Evolutionary conservation across 2,113 vertebrate genomes (phyloP).

Genomic region (Mustela nigripes): DNA sequence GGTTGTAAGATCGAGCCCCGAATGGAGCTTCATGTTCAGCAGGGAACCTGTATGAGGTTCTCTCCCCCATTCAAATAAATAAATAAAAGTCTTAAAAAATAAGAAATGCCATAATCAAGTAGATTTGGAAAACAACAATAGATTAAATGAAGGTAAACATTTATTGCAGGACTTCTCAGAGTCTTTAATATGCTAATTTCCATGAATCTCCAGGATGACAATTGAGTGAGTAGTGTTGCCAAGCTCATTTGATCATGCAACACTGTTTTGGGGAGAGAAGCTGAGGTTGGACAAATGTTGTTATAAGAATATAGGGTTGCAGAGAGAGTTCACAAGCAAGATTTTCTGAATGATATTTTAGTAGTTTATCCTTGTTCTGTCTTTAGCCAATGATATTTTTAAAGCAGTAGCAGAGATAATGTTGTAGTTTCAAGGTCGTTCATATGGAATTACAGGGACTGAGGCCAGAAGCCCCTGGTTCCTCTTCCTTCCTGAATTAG

Average conservation of each 20-base stretch:
- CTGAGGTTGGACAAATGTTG: not conserved
- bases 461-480: not conserved
- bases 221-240: not conserved
- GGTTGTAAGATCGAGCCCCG: not conserved
- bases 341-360: conserved; percentile 15
- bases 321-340: not conserved
- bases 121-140: not conserved
- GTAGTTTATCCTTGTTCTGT: conserved; percentile 9
- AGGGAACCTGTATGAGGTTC: not conserved
- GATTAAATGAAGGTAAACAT: conserved; percentile 36
- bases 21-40: not conserved
- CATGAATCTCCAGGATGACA: not conserved
- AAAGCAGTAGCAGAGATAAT: conserved; percentile 43
- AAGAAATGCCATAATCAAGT: not conserved
- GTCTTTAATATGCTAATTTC: conserved; percentile 18
- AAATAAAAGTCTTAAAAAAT: not conserved
- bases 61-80: not conserved
- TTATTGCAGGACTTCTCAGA: not conserved
- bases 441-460: not conserved
- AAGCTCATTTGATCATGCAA: not conserved
- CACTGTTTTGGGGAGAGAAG: not conserved
- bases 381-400: conserved; percentile 54
- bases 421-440: conserved; percentile 7
- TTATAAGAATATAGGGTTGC: not conserved
- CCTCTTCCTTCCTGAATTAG: not conserved